phyloP scores from a whole-genome alignment of 2,888 invertebrate species.

The Erpobdella octoculata region DNA sequence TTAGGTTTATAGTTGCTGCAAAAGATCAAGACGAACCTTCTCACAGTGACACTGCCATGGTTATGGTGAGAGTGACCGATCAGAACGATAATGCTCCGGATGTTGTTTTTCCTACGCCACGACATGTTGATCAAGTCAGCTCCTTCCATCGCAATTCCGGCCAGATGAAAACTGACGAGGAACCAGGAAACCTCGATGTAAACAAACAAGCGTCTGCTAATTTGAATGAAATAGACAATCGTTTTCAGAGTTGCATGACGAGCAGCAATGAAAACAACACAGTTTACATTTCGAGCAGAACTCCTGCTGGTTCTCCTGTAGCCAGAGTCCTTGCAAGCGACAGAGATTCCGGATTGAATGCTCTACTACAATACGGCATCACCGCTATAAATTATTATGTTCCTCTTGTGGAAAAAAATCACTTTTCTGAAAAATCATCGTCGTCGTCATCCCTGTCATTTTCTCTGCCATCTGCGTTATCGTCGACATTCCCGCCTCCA shows the following conservation, averaged over 20 bases:
- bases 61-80: conserved; percentile 35
- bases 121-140: background rate
- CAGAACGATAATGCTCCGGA: conserved; percentile 37
- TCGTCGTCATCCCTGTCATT: background rate
- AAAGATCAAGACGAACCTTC: conserved; percentile 26
- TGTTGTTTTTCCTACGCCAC: conserved; percentile 23
- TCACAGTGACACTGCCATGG: conserved; percentile 31
- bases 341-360: conserved; percentile 23
- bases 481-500: background rate
- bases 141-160: background rate
- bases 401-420: background rate
- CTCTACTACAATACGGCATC: background rate
- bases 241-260: background rate
- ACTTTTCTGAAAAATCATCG: background rate
- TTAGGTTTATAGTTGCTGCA: conserved; percentile 30
- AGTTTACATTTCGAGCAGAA: conserved; percentile 9
- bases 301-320: conserved; percentile 1
- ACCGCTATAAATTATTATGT: background rate
- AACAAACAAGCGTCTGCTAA: too few species aligned
- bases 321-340: conserved; percentile 18
- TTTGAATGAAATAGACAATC: too few species aligned
- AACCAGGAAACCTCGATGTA: too few species aligned
- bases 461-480: background rate
- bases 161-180: too few species aligned
- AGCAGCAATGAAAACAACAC: conserved; percentile 24